Base-by-base conservation (phyloP, 2,113 vertebrate species). In the Hemiscyllium ocellatum region DNA sequence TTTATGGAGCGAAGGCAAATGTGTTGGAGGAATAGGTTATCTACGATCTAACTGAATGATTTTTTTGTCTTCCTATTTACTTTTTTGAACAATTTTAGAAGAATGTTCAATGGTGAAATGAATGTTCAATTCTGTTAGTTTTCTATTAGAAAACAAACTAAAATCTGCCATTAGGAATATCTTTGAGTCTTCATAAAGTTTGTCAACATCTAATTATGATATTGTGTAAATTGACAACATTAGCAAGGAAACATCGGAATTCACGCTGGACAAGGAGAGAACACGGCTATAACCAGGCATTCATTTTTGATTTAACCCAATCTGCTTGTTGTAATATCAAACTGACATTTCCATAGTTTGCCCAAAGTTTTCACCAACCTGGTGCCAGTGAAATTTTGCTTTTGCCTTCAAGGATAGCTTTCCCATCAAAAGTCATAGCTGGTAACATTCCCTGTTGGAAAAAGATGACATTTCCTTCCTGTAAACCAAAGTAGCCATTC, bases 371-470 rank as follows among this genome's bases (percentile, higher is more conserved):
- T 72, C 22, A 95, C 93, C 93, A 72, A 99, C 99, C 99, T 97
- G 99, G 99, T 0, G 99, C 99, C 99, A 99, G 99, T 95, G 98
- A 98, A 95, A 99, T 96, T 97, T 98, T 99, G 96, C 98, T 97
- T 97, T 98, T 99, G 95, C 97, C 98, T 96, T 99, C 99, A 97
- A 99, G 97, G 96, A 99, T 98, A 96, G 99, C 98, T 97, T 99
- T 99, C 90, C 99, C 98, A 52, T 97, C 97, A 95, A 98, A 99
- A 68, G 98, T 98, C 98, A 99, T 97, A 47, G 99, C 99, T 0
- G 99, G 99, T n/a, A 99, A 97, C 99, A 99, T 99, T 95, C 99
- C 99, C 96, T 99, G 99, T 97, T 99, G 98, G 96, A 99, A 99
- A 96, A 99, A 98, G 95, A 99, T 96, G 1, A 99, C 96, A 0